Conservation (phyloP, 2,888 invertebrate species). For the Achlya flavicornis region DNA sequence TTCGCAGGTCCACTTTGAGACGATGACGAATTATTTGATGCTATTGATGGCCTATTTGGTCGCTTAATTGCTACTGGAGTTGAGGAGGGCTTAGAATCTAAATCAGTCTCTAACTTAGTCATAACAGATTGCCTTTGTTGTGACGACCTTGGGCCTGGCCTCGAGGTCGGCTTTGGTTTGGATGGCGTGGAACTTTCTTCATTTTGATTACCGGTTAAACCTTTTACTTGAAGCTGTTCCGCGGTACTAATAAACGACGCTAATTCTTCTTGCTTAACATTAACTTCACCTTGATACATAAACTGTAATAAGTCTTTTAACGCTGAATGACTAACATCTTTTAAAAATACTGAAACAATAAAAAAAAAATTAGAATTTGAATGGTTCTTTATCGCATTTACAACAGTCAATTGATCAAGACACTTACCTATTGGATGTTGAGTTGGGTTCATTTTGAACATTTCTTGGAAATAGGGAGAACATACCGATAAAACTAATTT, state of each 20-base stretch:
- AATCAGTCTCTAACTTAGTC: conserved; percentile 85
- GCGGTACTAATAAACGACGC: conserved; percentile 89
- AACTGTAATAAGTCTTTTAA: conserved; percentile 88
- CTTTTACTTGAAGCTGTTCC: conserved; percentile 88
- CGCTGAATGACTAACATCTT: conserved; percentile 88
- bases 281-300: conserved; percentile 89
- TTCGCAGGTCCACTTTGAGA: conserved; percentile 84
- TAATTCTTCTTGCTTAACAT: conserved; percentile 88
- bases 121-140: conserved; percentile 85
- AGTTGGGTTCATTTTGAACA: conserved; percentile 88
- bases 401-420: too few species aligned
- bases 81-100: conserved; percentile 86
- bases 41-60: conserved; percentile 86
- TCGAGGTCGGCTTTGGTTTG: conserved; percentile 83
- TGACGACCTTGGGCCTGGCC: conserved; percentile 86
- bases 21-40: conserved; percentile 84
- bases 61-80: conserved; percentile 85
- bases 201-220: conserved; percentile 86
- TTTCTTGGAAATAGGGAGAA: conserved; percentile 89
- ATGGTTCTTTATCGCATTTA: too few species aligned
- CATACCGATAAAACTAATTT: conserved; percentile 89
- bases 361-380: conserved; percentile 12
- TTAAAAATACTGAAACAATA: conserved; percentile 85
- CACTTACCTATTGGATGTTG: conserved; percentile 86
- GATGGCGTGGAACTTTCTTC: conserved; percentile 84